Evolutionary conservation across 2,888 invertebrate genomes (phyloP), one percentile per base, ranked within the genome.

Genomic region (Phaedon cochleariae): DNA sequence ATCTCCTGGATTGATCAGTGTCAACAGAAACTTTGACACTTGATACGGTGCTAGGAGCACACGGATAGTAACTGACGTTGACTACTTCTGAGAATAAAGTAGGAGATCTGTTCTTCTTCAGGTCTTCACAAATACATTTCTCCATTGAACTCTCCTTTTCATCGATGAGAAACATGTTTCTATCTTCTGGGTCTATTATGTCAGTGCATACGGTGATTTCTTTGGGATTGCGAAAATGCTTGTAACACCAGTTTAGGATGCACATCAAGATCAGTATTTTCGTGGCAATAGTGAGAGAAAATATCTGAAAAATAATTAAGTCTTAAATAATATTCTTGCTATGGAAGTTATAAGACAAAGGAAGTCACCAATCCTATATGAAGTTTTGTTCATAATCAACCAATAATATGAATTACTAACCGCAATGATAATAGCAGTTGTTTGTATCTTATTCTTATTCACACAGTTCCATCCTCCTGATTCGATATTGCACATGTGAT

Each of bases 401-500:
- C 7, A 10, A 31, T n/a, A 48, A 17, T 22, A 6, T n/a, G 21
- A 21, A 6, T 26, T 62, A 66, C 73, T 75, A 75, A 82, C 79
- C 7, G 77, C 74, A 62, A 83, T 77, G 18, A 80, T 68, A 26
- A 83, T 70, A 20, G 77, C 73, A 15, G 81, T 80, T 21, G 80
- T 75, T 71, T 77, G 76, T 41, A 83, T 73, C 72, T 76, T 78
- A 15, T 72, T 72, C 29, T 75, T 74, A 68, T 81, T 80, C 1
- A 78, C 75, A 12, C 75, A 74, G 49, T 78, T 78, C 83, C 83
- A 83, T 22, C 79, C 77, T 6, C 76, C 77, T 2, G 78, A 69
- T 72, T 81, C 79, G 15, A 84, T 80, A 66, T 85, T 85, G 68
- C 85, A 85, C 80, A 85, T 83, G 71, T 85, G 84, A 54, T 82